Evolutionary conservation across 2,113 vertebrate genomes (phyloP).

Genomic region (Proteles cristata): DNA sequence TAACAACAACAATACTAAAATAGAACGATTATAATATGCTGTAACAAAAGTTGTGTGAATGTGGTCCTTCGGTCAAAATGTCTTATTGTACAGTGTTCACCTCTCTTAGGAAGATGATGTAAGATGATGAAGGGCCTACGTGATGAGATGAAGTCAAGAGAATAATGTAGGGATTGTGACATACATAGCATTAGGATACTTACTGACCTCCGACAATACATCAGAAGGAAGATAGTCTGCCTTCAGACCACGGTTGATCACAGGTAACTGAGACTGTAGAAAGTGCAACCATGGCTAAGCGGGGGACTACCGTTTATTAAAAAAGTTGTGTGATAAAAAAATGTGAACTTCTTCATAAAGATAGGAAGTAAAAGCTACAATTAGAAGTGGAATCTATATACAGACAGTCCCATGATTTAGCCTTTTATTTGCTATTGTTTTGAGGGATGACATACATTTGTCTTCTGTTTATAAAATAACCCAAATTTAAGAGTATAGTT

Average conservation of each 20-base stretch:
- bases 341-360: neutral
- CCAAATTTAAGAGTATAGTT: neutral
- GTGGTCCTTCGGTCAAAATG: neutral
- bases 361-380: neutral
- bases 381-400: neutral
- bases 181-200: neutral
- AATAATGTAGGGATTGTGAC: neutral
- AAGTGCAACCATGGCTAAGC: neutral
- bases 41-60: neutral
- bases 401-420: neutral
- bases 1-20: neutral
- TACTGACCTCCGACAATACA: neutral
- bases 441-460: neutral
- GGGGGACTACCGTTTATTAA: neutral
- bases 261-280: neutral
- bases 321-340: neutral
- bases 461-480: conserved; percentile 35
- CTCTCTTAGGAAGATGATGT: neutral
- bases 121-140: neutral
- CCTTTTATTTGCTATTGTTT: neutral
- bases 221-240: neutral
- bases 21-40: neutral
- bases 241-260: neutral
- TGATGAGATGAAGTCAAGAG: neutral
- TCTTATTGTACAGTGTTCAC: neutral